These are phyloP conservation scores for Eilema sororculum DNA, from an alignment of 2,888 invertebrate species.

Conservation along the genomic window DNA sequence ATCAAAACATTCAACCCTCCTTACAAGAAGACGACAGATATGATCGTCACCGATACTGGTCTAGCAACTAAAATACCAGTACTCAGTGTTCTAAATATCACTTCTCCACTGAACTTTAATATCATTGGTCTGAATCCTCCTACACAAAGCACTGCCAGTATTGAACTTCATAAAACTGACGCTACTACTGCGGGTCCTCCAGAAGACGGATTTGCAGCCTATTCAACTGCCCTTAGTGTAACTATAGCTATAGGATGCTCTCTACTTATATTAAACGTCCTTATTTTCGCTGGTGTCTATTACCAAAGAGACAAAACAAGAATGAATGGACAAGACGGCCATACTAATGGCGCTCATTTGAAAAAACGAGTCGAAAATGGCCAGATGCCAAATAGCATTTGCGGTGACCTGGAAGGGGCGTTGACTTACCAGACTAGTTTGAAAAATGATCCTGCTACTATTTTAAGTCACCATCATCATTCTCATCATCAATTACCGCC, in stretches of 20 bases:
- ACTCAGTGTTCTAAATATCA: constrained; percentile 76
- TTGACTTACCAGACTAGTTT: constrained; percentile 83
- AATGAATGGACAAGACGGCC: constrained; percentile 88
- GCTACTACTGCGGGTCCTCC: constrained; percentile 87
- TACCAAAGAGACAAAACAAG: constrained; percentile 96
- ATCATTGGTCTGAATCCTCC: constrained; percentile 74
- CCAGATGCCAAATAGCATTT: constrained; percentile 95
- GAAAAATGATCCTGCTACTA: constrained; percentile 91
- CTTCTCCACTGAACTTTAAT: constrained; percentile 78
- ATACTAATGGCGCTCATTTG: constrained; percentile 83
- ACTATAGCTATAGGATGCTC: constrained; percentile 98
- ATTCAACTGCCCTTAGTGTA: constrained; percentile 96
- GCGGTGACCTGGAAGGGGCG: constrained; percentile 92
- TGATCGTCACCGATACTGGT: constrained; percentile 76
- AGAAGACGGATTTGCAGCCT: constrained; percentile 96
- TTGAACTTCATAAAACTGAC: constrained; percentile 76
- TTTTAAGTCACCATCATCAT: constrained; percentile 91
- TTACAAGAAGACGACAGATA: constrained; percentile 86
- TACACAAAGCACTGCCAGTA: constrained; percentile 66
- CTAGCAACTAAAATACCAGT: constrained; percentile 77
- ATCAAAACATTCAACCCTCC: constrained; percentile 86
- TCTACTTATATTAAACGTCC: constrained; percentile 95
- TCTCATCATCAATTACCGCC: constrained; percentile 93
- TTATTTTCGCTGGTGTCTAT: constrained; percentile 97
- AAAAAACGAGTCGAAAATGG: constrained; percentile 94